phyloP scores from a whole-genome alignment of 2,888 invertebrate genomes.

The Cloeon dipterum region DNA sequence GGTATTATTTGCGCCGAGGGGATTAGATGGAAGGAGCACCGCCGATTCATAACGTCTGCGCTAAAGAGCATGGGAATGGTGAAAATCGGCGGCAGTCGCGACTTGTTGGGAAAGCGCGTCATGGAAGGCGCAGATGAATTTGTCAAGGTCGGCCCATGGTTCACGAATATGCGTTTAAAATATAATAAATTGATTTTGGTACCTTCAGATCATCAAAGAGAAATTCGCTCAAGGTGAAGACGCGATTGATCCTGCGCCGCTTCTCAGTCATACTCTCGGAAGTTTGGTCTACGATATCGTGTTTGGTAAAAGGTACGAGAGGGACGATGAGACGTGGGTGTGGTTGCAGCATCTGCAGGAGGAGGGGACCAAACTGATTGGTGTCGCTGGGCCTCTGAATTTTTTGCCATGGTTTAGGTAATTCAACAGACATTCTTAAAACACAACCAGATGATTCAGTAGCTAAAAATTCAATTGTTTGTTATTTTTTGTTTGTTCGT shows the following conservation, averaged over 20 bases:
- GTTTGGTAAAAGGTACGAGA: slow-evolving; percentile 46
- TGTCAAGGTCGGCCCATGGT: slow-evolving; percentile 10
- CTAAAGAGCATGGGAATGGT: slow-evolving; percentile 50
- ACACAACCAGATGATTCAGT: background rate
- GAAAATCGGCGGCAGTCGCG: slow-evolving; percentile 33
- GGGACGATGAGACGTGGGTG: slow-evolving; percentile 47
- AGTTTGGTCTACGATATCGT: slow-evolving; percentile 54
- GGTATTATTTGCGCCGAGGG: slow-evolving; percentile 70
- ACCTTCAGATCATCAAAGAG: background rate
- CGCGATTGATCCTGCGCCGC: slow-evolving; percentile 25
- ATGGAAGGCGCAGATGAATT: slow-evolving; percentile 24
- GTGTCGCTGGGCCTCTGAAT: slow-evolving; percentile 60
- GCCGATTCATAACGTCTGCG: slow-evolving; percentile 46
- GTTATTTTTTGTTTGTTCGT: slow-evolving; percentile 11
- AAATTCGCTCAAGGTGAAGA: background rate
- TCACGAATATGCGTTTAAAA: no score
- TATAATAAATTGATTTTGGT: no score
- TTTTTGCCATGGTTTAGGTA: slow-evolving; percentile 63
- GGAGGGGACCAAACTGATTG: slow-evolving; percentile 61
- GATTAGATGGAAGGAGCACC: slow-evolving; percentile 57
- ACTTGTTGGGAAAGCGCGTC: slow-evolving; percentile 39
- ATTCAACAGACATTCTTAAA: slow-evolving; percentile 7
- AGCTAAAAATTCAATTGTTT: slow-evolving; percentile 10
- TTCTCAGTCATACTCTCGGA: slow-evolving; percentile 46
- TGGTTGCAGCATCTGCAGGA: slow-evolving; percentile 58